Percentiles rank a stretch among this genome's conserved stretches.
Evolutionary conservation across 2,888 invertebrate species (phyloP).

Genomic region (Nomada hirtipes): DNA sequence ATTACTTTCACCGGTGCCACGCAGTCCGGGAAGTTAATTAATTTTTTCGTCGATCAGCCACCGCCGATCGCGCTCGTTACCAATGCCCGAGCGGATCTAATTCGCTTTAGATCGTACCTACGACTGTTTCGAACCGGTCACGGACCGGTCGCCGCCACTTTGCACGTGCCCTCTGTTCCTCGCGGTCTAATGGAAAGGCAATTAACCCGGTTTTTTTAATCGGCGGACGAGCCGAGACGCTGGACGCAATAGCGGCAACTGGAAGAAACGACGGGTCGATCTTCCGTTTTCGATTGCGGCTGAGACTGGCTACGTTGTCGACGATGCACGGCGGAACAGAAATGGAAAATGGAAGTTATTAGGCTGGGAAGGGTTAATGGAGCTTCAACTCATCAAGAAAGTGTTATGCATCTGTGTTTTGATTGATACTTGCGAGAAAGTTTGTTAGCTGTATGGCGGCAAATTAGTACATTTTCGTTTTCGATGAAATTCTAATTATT

Average conservation of each 20-base stretch:
- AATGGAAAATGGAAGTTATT: neutral
- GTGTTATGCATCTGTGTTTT: no score
- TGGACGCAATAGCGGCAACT: neutral
- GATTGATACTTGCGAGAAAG: no score
- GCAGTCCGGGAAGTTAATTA: constrained; percentile 57
- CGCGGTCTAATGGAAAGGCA: constrained; percentile 64
- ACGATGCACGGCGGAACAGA: neutral
- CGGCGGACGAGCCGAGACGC: constrained; percentile 36
- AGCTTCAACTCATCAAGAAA: neutral
- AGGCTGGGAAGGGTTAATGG: neutral
- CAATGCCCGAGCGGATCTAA: constrained; percentile 54
- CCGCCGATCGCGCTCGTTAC: constrained; percentile 53
- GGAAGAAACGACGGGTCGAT: neutral
- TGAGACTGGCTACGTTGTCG: neutral
- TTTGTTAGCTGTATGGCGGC: no score
- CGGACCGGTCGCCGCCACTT: constrained; percentile 49
- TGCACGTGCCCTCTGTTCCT: constrained; percentile 63
- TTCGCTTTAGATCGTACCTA: constrained; percentile 56
- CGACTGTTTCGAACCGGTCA: constrained; percentile 58
- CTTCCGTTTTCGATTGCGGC: constrained; percentile 3
- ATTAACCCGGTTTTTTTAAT: constrained; percentile 61
- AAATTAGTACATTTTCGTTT: no score
- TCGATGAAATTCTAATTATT: no score
- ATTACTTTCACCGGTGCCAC: constrained; percentile 69
- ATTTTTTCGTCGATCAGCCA: constrained; percentile 37